Evolutionary conservation across 2,113 vertebrate genomes (phyloP), one percentile per base, ranked within the genome.

Genomic region (Thomomys bottae): DNA sequence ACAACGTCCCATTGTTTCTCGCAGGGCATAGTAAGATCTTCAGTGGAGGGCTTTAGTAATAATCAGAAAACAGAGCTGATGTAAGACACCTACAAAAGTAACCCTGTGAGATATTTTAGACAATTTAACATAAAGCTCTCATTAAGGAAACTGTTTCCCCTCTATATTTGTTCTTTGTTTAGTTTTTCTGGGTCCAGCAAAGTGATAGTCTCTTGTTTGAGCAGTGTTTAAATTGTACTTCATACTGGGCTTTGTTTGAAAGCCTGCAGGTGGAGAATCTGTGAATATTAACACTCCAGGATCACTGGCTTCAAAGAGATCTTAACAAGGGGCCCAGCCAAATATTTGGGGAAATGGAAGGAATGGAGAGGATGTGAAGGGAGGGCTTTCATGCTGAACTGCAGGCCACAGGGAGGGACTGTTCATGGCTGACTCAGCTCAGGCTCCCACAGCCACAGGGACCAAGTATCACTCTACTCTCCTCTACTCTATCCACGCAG

Each of bases 191-290:
- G 40, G 17, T 67, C 72, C 57, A 68, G 42, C 36, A 68, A 64
- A 84, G 36, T 45, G 18, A 42, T 93, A 28, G 36, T 87, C 87
- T 91, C 77, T 91, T 57, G 6, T 88, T 20, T 75, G 45, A 89
- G 93, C 26, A 54, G 49, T 82, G 40, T 81, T 89, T 87, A 86
- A 76, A 92, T 73, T 93, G 49, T 71, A 49, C 30, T 66, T 82
- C 17, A 70, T 72, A 80, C 34, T 57, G 34, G 88, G 67, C 36
- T 95, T 77, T 87, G 54, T 73, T 94, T 85, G 82, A 87, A 96
- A 93, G 91, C 34, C 36, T 82, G 42, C 9, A 78, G 84, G 40
- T 91, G 64, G 42, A 79, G 89, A 92, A 49, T 66, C 70, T 63
- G 45, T 15, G 21, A 24, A 57, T 84, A 78, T 49, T 26, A 84